Base-by-base conservation (phyloP, 2,797 vertebrate genomes). In the Synanceia verrucosa region DNA sequence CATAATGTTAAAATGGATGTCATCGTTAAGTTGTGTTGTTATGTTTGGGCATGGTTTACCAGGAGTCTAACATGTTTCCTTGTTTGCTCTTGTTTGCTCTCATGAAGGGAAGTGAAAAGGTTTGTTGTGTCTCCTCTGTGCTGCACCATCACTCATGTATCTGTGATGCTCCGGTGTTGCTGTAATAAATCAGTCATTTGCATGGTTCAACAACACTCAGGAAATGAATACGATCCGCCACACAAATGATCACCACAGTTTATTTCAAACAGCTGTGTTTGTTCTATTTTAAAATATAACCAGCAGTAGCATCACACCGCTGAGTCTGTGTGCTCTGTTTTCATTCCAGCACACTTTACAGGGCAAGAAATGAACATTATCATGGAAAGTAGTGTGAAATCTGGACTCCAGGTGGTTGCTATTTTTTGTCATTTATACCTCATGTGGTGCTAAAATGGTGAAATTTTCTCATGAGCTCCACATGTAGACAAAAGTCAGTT, bases 31-130 rank as follows among this genome's bases (percentile, higher is more conserved):
- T 16, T 87, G 73, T 71, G 82, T 75, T 47, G 31, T 24, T 70
- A 10, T 65, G 44, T 57, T 36, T 77, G 74, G 63, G 31, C 41
- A 46, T 81, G 81, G 56, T 61, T 44, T 78, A 18, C 67, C 47
- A 23, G 62, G 31, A 78, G 74, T 87, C 83, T 91, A 89, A 91
- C 78, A 21, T 83, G 55, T 82, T 80, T 78, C 81, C 81, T 52
- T 81, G 84, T 71, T 80, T 90, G n/a, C 87, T 88, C 72, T 89
- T 73, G 59, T 72, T 88, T 91, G 90, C 91, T 89, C 73, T 88
- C 91, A 71, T 85, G 85, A 94, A 95, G 94, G 94, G 93, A 91
- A 95, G 92, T 81, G 94, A 95, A 90, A 95, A 95, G 94, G 94
- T 95, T 94, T 89, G 94, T 94, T 78, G 70, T 65, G 65, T 73